Conservation (phyloP, 2,797 vertebrate genomes). For the Lacerta bilineata region DNA sequence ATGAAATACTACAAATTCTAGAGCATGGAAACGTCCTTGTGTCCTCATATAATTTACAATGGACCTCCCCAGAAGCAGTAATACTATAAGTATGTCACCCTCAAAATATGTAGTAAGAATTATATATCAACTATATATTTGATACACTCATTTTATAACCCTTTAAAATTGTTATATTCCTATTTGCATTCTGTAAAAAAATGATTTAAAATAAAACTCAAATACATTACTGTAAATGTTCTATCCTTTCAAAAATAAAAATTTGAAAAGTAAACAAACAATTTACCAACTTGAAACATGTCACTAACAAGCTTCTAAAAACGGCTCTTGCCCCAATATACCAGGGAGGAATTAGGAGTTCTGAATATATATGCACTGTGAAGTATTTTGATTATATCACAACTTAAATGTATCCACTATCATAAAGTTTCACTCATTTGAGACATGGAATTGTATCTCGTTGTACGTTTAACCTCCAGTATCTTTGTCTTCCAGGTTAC, state of each 20-base stretch:
- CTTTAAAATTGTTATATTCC: background rate
- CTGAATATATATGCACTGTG: background rate
- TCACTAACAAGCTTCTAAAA: background rate
- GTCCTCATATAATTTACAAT: background rate
- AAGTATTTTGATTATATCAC: background rate
- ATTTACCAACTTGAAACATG: background rate
- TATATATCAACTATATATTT: background rate
- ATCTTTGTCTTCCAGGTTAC: background rate
- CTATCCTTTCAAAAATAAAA: background rate
- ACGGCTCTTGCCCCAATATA: background rate
- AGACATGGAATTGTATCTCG: background rate
- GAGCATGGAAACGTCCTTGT: background rate
- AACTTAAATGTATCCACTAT: background rate
- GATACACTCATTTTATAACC: background rate
- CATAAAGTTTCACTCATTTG: too few relatives aligned
- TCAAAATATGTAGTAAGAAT: background rate
- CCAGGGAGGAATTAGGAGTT: background rate
- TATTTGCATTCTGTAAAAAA: background rate
- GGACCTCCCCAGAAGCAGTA: background rate
- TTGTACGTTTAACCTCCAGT: background rate
- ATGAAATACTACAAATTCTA: background rate
- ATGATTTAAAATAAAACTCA: background rate
- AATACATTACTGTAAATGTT: background rate
- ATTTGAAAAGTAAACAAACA: background rate
- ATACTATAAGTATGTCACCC: background rate